Percentiles rank a stretch among this genome's conserved stretches.
phyloP scores from a whole-genome alignment of 2,113 vertebrate species.

The Formicarius rufipectus region DNA sequence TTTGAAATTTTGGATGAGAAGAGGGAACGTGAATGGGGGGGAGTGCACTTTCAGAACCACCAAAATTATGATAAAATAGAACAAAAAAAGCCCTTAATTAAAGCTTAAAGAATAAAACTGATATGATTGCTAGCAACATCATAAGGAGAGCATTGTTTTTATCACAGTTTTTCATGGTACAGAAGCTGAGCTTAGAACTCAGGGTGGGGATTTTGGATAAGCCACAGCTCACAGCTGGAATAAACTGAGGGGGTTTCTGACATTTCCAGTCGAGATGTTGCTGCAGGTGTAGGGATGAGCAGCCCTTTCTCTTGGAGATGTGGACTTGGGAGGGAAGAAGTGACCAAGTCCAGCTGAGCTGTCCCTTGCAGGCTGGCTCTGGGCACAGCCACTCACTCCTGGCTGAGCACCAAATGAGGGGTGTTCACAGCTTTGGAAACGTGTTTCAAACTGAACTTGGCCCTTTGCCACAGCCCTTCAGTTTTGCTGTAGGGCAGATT shows the following conservation, averaged over 20 bases:
- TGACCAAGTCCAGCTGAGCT: neutral
- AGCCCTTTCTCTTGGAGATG: neutral
- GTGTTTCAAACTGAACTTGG: conserved; percentile 56
- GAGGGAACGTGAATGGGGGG: too few species aligned
- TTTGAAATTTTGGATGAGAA: too few species aligned
- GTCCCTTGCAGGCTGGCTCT: neutral
- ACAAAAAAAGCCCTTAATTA: too few species aligned
- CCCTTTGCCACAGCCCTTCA: conserved; percentile 25
- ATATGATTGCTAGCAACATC: fast-evolving
- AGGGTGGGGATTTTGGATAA: neutral
- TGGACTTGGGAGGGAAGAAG: neutral
- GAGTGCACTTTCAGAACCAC: too few species aligned
- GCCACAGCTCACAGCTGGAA: neutral
- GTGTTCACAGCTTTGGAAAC: neutral
- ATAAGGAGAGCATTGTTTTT: fast-evolving
- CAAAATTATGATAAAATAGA: too few species aligned
- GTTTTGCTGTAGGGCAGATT: conserved; percentile 63
- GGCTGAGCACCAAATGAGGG: neutral
- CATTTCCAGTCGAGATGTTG: neutral
- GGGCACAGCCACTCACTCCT: neutral
- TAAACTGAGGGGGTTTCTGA: neutral
- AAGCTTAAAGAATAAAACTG: neutral
- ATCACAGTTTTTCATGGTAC: neutral
- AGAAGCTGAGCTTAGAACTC: neutral
- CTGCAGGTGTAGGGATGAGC: fast-evolving